Conservation (phyloP, 2,888 invertebrate genomes). For the Idaea aversata region DNA sequence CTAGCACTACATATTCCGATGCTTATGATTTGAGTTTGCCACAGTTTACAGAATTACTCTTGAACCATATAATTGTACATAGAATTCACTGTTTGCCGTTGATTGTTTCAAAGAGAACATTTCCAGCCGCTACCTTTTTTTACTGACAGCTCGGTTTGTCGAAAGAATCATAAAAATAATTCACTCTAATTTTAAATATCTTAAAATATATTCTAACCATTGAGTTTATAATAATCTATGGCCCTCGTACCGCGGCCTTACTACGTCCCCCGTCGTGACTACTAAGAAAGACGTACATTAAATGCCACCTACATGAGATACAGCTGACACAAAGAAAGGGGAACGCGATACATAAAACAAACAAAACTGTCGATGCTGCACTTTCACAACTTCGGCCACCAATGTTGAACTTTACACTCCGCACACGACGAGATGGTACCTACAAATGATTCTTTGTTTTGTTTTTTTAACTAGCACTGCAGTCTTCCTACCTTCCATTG, state of each 20-base stretch:
- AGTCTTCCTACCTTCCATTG: too few relatives aligned
- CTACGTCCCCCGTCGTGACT: background rate
- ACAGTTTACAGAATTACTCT: too few relatives aligned
- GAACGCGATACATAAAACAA: slow-evolving; percentile 26
- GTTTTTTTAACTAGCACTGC: too few relatives aligned
- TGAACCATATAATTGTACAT: too few relatives aligned
- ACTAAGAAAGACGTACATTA: slow-evolving; percentile 1
- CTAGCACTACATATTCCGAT: too few relatives aligned
- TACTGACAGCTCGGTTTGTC: too few relatives aligned
- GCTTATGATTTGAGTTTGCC: too few relatives aligned
- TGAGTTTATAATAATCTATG: background rate
- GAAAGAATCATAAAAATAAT: too few relatives aligned
- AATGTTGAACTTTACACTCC: slow-evolving; percentile 40
- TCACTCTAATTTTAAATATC: background rate
- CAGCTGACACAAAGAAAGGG: slow-evolving; percentile 18
- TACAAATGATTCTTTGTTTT: slow-evolving; percentile 13
- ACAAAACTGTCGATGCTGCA: slow-evolving; percentile 30
- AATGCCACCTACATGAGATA: slow-evolving; percentile 13
- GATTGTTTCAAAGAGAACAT: too few relatives aligned
- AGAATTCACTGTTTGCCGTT: too few relatives aligned
- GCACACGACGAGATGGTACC: slow-evolving; percentile 19
- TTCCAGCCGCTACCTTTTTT: too few relatives aligned
- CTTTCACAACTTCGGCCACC: slow-evolving; percentile 35
- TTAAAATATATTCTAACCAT: background rate
- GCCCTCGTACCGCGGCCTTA: background rate